Evolutionary conservation across 2,797 vertebrate species (phyloP).

Genomic region (Danio aesculapii): DNA sequence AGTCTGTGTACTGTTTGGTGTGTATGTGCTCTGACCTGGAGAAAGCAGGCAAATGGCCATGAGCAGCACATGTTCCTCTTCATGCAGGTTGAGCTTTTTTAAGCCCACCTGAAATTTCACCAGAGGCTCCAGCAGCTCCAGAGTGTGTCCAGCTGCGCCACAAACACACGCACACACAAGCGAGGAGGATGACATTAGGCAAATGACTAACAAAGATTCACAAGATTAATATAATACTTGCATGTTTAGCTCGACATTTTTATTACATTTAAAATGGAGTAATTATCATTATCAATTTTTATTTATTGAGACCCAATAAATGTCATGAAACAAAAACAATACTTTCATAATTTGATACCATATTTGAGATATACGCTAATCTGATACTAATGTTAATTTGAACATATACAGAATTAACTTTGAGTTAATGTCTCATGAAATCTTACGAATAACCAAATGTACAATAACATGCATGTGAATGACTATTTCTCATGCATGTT

Average conservation of each 20-base stretch:
- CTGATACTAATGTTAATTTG: background rate
- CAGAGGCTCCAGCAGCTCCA: constrained; percentile 93
- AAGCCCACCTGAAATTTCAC: constrained; percentile 96
- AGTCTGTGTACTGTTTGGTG: background rate
- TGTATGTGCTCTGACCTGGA: constrained; percentile 76
- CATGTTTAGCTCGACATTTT: background rate
- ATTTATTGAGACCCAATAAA: background rate
- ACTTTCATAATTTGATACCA: background rate
- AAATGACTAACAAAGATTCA: constrained; percentile 11
- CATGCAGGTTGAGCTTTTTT: constrained; percentile 92
- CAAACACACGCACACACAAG: constrained; percentile 22
- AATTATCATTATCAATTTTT: no score
- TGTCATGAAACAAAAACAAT: background rate
- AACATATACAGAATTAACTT: background rate
- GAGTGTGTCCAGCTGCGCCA: constrained; percentile 84
- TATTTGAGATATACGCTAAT: background rate
- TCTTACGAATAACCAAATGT: background rate
- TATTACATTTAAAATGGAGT: no score
- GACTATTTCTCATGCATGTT: background rate
- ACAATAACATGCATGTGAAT: background rate
- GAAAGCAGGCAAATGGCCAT: constrained; percentile 98
- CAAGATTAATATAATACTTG: background rate
- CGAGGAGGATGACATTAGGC: constrained; percentile 7
- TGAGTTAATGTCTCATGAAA: background rate
- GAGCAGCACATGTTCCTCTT: constrained; percentile 91